phyloP scores from a whole-genome alignment of 2,797 vertebrate genomes.

The Peromyscus eremicus region DNA sequence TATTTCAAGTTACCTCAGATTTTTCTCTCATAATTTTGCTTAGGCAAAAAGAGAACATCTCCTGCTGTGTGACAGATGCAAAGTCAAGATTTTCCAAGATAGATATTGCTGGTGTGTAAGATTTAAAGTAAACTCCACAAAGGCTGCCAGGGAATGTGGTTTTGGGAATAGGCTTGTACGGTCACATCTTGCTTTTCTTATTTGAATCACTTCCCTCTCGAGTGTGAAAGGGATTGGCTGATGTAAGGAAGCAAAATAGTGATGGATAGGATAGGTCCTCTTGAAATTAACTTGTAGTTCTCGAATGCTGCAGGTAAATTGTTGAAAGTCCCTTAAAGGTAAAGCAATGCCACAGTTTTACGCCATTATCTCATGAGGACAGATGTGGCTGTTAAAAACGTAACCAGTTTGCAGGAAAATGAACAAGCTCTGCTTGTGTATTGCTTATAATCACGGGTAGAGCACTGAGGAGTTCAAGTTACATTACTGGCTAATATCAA shows the following conservation, averaged over 20 bases:
- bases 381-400: background rate
- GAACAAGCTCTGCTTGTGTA: background rate
- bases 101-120: slow-evolving; percentile 47
- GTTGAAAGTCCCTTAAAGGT: slow-evolving; percentile 46
- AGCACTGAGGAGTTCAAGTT: background rate
- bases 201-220: slow-evolving; percentile 56
- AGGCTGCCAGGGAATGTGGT: slow-evolving; percentile 58
- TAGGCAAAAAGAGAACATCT: slow-evolving; percentile 64
- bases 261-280: slow-evolving; percentile 46
- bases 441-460: background rate
- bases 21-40: slow-evolving; percentile 64
- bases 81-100: slow-evolving; percentile 69
- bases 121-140: slow-evolving; percentile 62
- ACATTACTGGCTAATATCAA: background rate
- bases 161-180: slow-evolving; percentile 59
- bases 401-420: slow-evolving; percentile 28
- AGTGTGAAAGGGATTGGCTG: slow-evolving; percentile 50
- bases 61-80: slow-evolving; percentile 63
- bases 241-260: slow-evolving; percentile 55
- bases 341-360: slow-evolving; percentile 20
- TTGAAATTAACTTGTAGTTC: slow-evolving; percentile 55
- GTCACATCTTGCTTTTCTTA: slow-evolving; percentile 59
- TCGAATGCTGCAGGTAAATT: slow-evolving; percentile 38
- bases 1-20: slow-evolving; percentile 14
- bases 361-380: background rate